Conservation (phyloP, 1,140 invertebrate genomes). For the Aphis craccivora region DNA sequence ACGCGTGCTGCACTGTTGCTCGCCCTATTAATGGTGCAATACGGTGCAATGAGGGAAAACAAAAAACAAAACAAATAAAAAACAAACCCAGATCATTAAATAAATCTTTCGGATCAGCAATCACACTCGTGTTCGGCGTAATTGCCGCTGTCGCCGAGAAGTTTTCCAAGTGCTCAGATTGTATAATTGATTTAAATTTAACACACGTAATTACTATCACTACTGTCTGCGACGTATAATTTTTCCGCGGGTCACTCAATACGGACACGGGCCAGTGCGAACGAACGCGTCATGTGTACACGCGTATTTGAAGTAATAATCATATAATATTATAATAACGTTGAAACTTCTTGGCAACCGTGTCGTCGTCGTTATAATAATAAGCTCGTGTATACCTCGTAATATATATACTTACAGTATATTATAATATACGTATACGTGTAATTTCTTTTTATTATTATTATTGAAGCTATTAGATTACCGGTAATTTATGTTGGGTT, state of each 20-base stretch:
- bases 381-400: slow-evolving; percentile 14
- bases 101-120: slow-evolving; percentile 24
- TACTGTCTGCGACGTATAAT: background rate
- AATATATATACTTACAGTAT: background rate
- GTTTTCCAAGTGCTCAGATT: background rate
- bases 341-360: slow-evolving; percentile 17
- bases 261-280: background rate
- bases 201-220: background rate
- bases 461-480: slow-evolving; percentile 35
- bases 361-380: background rate
- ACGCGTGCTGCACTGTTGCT: background rate
- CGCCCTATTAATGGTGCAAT: background rate
- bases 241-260: slow-evolving; percentile 14
- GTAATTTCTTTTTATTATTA: background rate
- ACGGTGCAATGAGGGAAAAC: background rate
- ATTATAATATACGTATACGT: background rate
- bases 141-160: background rate
- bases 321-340: background rate
- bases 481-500: slow-evolving; percentile 21
- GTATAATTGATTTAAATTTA: background rate
- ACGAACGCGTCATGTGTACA: background rate
- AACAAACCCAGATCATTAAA: slow-evolving; percentile 11
- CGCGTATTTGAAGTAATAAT: background rate
- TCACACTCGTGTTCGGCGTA: background rate
- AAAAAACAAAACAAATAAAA: background rate